Evolutionary conservation across 1,140 invertebrate species (phyloP).

Genomic region (Meloidogyne hapla): DNA sequence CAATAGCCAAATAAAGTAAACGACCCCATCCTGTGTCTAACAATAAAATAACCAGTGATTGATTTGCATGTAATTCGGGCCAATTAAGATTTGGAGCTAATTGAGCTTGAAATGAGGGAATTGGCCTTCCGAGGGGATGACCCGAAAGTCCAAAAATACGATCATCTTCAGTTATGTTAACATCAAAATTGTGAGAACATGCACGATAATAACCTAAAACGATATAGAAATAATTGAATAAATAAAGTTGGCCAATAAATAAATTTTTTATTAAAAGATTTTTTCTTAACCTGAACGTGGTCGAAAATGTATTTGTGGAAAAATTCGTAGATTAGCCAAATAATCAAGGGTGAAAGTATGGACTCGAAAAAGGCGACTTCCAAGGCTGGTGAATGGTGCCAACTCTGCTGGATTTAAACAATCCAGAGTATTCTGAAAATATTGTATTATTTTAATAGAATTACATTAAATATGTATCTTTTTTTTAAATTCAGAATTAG

Average conservation of each 20-base stretch:
- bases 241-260: background rate
- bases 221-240: background rate
- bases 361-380: slow-evolving; percentile 53
- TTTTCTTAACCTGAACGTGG: slow-evolving; percentile 49
- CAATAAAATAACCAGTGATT: slow-evolving; percentile 46
- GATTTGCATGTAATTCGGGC: slow-evolving; percentile 49
- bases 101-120: slow-evolving; percentile 49
- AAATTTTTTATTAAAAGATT: too few relatives aligned
- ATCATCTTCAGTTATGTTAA: background rate
- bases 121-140: slow-evolving; percentile 51
- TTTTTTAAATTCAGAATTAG: too few relatives aligned
- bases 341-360: slow-evolving; percentile 56
- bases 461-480: too few relatives aligned
- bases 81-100: slow-evolving; percentile 50
- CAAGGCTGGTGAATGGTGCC: slow-evolving; percentile 35
- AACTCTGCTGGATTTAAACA: slow-evolving; percentile 50
- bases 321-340: slow-evolving; percentile 51
- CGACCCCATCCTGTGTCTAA: slow-evolving; percentile 58
- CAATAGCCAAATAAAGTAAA: slow-evolving; percentile 52
- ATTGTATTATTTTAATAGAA: too few relatives aligned
- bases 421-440: slow-evolving; percentile 42
- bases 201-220: slow-evolving; percentile 55
- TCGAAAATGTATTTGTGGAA: slow-evolving; percentile 50
- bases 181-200: slow-evolving; percentile 57
- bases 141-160: slow-evolving; percentile 32